A percentile compares a stretch with the other conserved stretches of the same genome.
These are phyloP conservation scores for Neofelis nebulosa DNA, from an alignment of 2,113 vertebrate genomes.

Conservation along the genomic window DNA sequence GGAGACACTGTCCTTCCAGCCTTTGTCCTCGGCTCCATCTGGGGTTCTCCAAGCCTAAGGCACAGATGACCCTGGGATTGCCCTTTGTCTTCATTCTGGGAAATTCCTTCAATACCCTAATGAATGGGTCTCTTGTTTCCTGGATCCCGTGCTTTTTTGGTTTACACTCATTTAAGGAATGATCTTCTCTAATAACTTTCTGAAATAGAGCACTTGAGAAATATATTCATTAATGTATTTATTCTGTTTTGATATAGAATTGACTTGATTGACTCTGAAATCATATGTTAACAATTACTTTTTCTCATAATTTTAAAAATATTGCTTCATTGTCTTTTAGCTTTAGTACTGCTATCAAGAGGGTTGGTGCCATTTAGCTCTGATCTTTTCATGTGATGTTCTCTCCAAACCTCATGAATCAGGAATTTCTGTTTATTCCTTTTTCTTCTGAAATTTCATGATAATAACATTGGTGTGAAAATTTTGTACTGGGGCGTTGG, in stretches of 20 bases:
- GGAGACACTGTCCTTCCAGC: not conserved
- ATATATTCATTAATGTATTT: not conserved
- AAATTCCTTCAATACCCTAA: not conserved
- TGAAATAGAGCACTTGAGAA: not conserved
- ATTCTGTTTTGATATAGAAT: not conserved
- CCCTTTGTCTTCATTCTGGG: not conserved
- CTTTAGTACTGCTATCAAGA: not conserved
- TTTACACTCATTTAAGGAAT: not conserved
- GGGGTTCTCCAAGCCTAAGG: not conserved
- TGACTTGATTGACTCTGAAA: not conserved
- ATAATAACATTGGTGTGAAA: not conserved
- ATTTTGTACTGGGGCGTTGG: not conserved
- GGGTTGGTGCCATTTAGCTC: not conserved
- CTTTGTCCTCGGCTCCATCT: not conserved
- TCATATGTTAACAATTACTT: not conserved
- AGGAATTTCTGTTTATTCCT: not conserved
- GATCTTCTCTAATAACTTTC: not conserved
- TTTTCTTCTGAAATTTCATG: not conserved
- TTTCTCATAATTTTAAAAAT: not conserved
- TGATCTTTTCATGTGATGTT: not conserved
- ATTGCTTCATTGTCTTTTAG: not conserved
- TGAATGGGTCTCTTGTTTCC: not conserved
- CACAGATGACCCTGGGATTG: not conserved
- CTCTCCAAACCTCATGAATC: not conserved
- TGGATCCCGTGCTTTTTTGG: not conserved